Base-by-base conservation (phyloP, 2,113 vertebrate species). In the Tringa solitaria region DNA sequence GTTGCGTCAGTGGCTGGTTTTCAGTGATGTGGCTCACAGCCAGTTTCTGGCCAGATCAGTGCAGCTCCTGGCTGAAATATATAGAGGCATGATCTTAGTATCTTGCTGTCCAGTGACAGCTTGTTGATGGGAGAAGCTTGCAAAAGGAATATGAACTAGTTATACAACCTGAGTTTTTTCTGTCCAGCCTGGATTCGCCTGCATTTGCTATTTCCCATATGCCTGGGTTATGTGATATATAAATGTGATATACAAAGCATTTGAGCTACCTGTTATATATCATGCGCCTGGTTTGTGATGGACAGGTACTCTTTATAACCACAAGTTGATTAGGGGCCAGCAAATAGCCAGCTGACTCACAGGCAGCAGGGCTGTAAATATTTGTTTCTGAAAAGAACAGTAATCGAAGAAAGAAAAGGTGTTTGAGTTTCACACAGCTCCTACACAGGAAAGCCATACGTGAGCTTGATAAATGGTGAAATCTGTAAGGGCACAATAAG, bases 391-490 rank as follows among this genome's bases (percentile, higher is more conserved):
- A 39, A 64, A 95, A 88, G 39, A 87, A 77, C 23, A 82, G 41
- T 48, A 75, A n/a, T 21, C 0, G 0, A 84, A 90, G 45, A 77
- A 79, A 13, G 24, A 68, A 39, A 28, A 86, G 24, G 5, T 32
- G n/a, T 90, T 94, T 90, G 75, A 81, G 72, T 65, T 89, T 92
- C 74, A 92, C 68, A 73, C 15, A 53, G 63, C 51, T 78, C 72
- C 84, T 86, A 54, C 48, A 37, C 14, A 50, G 59, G 28, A 83
- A 67, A 94, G 54, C 8, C 46, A 32, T 59, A 76, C 45, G 57
- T 85, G 65, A 80, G 24, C 67, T 76, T 96, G 82, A 90, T 61
- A 95, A 76, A 96, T 27, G n/a, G 75, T 74, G 91, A 87, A 87
- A 91, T 59, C 50, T 88, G 90, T 39, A 35, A 87, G 46, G 46